phyloP scores from a whole-genome alignment of 2,888 invertebrate species.

The Tetramorium bicarinatum region DNA sequence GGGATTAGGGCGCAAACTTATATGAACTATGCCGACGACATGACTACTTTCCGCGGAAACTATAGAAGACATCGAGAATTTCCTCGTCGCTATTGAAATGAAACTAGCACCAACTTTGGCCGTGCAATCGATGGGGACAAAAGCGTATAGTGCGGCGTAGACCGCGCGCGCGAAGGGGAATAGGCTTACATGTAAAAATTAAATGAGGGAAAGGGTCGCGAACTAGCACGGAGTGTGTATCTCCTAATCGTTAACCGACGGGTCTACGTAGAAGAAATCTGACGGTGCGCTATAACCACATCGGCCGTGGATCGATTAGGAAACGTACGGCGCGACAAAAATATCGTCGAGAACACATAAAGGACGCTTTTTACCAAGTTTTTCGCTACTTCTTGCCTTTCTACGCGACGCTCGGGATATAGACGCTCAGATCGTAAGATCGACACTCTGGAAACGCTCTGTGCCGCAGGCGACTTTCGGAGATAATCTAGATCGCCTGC shows the following conservation, averaged over 20 bases:
- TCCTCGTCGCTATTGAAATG: background rate
- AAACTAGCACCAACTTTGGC: background rate
- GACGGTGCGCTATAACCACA: constrained; percentile 21
- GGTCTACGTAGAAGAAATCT: background rate
- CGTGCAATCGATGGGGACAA: constrained; percentile 7
- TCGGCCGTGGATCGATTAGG: constrained; percentile 33
- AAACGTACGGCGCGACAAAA: constrained; percentile 23
- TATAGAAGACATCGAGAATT: background rate
- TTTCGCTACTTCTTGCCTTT: background rate
- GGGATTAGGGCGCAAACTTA: background rate
- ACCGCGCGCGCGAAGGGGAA: background rate
- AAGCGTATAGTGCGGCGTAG: background rate
- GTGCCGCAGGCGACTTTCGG: background rate
- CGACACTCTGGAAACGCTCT: background rate
- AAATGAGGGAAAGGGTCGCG: background rate
- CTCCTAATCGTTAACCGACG: constrained; percentile 13
- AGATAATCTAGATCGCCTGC: background rate
- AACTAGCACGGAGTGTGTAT: constrained; percentile 5
- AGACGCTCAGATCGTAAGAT: background rate
- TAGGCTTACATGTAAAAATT: constrained; percentile 10
- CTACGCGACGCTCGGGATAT: background rate
- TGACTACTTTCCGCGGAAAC: background rate
- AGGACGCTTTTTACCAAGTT: background rate
- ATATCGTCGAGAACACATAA: constrained; percentile 24
- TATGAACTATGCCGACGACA: background rate